phyloP scores from a whole-genome alignment of 2,888 invertebrate genomes.

The Stegophylla sp. region DNA sequence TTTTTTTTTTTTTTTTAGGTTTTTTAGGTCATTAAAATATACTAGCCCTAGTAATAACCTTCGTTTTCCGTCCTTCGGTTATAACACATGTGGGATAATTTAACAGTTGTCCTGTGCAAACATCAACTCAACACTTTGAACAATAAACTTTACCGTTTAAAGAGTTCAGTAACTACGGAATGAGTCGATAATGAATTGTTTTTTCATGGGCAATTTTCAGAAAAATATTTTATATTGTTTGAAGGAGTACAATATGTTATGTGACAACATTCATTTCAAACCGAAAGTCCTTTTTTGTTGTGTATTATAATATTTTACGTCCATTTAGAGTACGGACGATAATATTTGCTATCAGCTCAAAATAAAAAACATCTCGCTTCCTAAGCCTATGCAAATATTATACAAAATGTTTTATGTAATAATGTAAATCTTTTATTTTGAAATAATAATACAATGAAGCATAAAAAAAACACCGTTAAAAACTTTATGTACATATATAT shows the following conservation, averaged over 20 bases:
- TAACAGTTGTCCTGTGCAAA: no score
- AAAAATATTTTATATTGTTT: not conserved
- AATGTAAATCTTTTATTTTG: slow-evolving; percentile 5
- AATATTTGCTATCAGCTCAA: not conserved
- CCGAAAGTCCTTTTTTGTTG: no score
- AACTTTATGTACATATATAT: no score
- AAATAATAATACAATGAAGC: not conserved
- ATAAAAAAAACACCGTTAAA: no score
- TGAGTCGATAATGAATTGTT: not conserved
- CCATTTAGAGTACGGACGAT: not conserved
- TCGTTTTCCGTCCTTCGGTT: slow-evolving; percentile 8
- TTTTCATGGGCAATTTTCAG: not conserved
- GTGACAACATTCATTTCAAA: not conserved
- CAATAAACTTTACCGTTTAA: not conserved
- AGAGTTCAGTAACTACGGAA: not conserved
- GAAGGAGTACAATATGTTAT: not conserved
- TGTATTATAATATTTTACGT: no score
- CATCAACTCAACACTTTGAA: no score
- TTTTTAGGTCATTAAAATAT: no score
- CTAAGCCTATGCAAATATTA: not conserved
- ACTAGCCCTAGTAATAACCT: no score
- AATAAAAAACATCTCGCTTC: not conserved
- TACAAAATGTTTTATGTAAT: not conserved
- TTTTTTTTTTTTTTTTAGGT: no score
- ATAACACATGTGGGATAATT: not conserved